Evolutionary conservation across 92 coral and sea anemone species (phyloP), one percentile per base, ranked within the genome.

Genomic region (Heteractis magnifica): DNA sequence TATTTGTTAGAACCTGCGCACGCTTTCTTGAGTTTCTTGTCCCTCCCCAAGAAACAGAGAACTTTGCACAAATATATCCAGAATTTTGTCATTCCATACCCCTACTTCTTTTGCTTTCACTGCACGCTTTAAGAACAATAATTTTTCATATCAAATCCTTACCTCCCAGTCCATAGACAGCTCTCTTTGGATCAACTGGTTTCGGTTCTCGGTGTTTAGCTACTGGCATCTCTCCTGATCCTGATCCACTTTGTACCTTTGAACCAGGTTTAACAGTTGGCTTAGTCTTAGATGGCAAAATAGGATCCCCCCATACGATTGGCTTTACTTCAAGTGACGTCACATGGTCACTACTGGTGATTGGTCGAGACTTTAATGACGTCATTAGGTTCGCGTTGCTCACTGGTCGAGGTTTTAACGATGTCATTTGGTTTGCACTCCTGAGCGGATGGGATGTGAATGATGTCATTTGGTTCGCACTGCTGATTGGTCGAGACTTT

Each of bases 161-260:
- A 84, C 87, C 87, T 84, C 82, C 76, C 7, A 8, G 49, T 11
- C 65, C 65, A 70, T 77, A 77, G 16, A 78, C 80, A 50, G 87
- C 87, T n/a, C 20, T 20, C 72, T 84, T 84, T 3, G 87, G 87
- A 65, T 84, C 82, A 21, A 84, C 52, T 1, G 81, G 77, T n/a
- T 77, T 84, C 4, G 87, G 87, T 51, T 84, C 87, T 20, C 70
- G 77, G 52, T 53, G 81, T 52, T 49, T 62, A 13, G 59, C 51
- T 14, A 50, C 26, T n/a, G 87, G 52, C 20, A 65, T 55, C 49
- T 81, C 76, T 10, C 87, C 87, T 19, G 87, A 83, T 12, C 87
- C 87, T 21, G 76, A 50, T 1, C 84, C 84, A 68, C 75, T 65
- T 10, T 15, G 83, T 19, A 59, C 52, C 21, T 26, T 9, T 62